Conservation (phyloP, 2,888 invertebrate genomes). For the Hirtodrosophila cameraria region DNA sequence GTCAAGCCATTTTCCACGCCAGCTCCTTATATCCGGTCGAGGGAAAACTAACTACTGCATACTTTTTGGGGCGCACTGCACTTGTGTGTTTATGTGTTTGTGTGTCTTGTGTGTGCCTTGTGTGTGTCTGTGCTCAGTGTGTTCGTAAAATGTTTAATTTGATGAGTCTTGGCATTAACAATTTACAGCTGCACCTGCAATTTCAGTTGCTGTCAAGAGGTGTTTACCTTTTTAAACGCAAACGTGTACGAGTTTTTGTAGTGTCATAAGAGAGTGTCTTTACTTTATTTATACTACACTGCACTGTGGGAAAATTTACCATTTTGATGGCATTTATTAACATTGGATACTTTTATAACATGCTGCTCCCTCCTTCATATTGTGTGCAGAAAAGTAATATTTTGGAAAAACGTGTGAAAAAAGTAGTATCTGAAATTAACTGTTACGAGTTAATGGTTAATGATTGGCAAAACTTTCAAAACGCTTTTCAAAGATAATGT, state of each 20-base stretch:
- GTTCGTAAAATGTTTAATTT: slow-evolving; percentile 59
- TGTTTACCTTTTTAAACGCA: slow-evolving; percentile 16
- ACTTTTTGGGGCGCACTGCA: slow-evolving; percentile 38
- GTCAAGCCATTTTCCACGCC: slow-evolving; percentile 27
- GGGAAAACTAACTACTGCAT: slow-evolving; percentile 44
- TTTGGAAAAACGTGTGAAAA: too few species aligned
- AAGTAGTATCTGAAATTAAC: too few species aligned
- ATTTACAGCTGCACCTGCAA: slow-evolving; percentile 59
- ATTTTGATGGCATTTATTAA: not conserved
- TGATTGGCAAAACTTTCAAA: too few species aligned
- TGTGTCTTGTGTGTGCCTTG: not conserved
- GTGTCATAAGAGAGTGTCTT: not conserved
- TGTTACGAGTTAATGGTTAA: too few species aligned
- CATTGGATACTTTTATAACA: not conserved
- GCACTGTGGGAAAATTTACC: too few species aligned
- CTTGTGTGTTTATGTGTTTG: not conserved
- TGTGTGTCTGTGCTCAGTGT: not conserved
- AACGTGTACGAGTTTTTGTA: too few species aligned
- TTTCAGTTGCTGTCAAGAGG: slow-evolving; percentile 31
- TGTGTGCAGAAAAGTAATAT: too few species aligned
- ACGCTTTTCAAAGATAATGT: too few species aligned
- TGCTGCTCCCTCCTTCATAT: too few species aligned
- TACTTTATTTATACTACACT: not conserved
- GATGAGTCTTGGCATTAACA: slow-evolving; percentile 65
- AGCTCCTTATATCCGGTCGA: slow-evolving; percentile 52